These are phyloP conservation scores for Conus canariensis DNA, from an alignment of 2,888 invertebrate species.

Conservation along the genomic window DNA sequence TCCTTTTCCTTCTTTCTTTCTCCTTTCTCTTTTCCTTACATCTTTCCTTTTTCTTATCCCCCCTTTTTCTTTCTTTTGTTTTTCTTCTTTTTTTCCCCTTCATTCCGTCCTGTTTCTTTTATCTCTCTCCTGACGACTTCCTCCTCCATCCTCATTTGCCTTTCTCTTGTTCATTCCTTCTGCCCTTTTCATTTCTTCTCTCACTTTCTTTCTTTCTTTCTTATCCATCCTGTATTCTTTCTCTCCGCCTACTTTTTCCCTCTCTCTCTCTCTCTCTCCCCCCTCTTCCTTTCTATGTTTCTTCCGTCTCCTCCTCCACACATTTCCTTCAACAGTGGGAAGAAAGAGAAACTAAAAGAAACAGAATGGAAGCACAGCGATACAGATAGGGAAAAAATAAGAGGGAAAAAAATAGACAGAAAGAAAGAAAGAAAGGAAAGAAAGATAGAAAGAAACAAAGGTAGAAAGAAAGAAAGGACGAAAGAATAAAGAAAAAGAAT, in stretches of 20 bases:
- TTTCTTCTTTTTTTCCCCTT: neutral
- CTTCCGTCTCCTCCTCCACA: neutral
- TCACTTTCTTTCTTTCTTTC: neutral
- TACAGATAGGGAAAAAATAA: too few species aligned
- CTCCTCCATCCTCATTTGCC: neutral
- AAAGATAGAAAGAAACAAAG: too few species aligned
- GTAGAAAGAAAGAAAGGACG: too few species aligned
- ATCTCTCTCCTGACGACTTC: neutral
- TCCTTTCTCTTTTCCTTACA: too few species aligned
- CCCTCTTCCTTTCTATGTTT: neutral
- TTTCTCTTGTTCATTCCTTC: neutral
- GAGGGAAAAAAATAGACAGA: too few species aligned
- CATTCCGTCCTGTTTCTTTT: neutral
- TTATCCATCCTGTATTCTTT: neutral
- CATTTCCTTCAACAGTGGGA: too few species aligned
- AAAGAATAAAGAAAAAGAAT: too few species aligned
- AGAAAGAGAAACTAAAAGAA: too few species aligned
- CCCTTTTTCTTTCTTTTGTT: too few species aligned
- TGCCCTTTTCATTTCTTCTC: neutral
- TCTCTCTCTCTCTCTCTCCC: neutral
- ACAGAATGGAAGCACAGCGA: too few species aligned
- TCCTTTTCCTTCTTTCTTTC: neutral
- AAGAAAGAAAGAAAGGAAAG: too few species aligned
- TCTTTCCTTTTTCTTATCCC: neutral
- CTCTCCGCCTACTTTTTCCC: neutral